These are phyloP conservation scores for Yasuhikotakia modesta DNA, from an alignment of 2,797 vertebrate genomes.

Conservation along the genomic window DNA sequence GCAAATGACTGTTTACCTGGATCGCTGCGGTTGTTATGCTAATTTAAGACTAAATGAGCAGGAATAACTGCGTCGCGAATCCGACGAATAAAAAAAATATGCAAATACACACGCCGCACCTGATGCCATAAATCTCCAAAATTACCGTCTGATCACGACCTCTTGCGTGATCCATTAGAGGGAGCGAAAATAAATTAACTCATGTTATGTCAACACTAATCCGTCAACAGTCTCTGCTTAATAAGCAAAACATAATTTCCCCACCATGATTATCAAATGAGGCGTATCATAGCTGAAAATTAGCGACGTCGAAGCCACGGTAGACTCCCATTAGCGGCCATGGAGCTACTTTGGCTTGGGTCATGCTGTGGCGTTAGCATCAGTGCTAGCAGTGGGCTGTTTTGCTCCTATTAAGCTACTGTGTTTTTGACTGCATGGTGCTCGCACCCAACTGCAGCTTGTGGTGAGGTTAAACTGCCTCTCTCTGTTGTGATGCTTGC, in stretches of 20 bases:
- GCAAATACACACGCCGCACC: conserved; percentile 69
- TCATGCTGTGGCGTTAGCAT: conserved; percentile 28
- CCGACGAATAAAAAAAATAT: conserved; percentile 56
- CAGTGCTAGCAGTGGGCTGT: conserved; percentile 28
- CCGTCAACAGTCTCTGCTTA: conserved; percentile 67
- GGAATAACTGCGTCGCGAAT: conserved; percentile 28
- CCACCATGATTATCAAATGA: conserved; percentile 72
- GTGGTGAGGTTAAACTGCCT: conserved; percentile 65
- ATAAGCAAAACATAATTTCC: conserved; percentile 74
- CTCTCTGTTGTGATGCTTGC: conserved; percentile 62
- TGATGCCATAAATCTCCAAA: conserved; percentile 73
- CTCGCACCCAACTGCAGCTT: conserved; percentile 55
- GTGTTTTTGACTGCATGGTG: conserved; percentile 59
- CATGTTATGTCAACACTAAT: conserved; percentile 73
- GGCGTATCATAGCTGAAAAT: conserved; percentile 50
- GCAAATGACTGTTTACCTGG: conserved; percentile 16
- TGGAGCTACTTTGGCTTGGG: conserved; percentile 18
- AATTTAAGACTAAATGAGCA: conserved; percentile 42
- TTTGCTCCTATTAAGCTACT: conserved; percentile 26
- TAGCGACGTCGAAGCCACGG: neutral
- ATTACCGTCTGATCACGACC: conserved; percentile 76
- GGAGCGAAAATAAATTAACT: conserved; percentile 76
- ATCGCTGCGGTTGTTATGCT: conserved; percentile 22
- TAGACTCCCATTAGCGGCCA: conserved; percentile 14
- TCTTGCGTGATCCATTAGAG: conserved; percentile 74